Percentiles rank a stretch among this genome's conserved stretches.
These are phyloP conservation scores for Druon quercuslanigerum DNA, from an alignment of 1,140 invertebrate species.

Conservation along the genomic window DNA sequence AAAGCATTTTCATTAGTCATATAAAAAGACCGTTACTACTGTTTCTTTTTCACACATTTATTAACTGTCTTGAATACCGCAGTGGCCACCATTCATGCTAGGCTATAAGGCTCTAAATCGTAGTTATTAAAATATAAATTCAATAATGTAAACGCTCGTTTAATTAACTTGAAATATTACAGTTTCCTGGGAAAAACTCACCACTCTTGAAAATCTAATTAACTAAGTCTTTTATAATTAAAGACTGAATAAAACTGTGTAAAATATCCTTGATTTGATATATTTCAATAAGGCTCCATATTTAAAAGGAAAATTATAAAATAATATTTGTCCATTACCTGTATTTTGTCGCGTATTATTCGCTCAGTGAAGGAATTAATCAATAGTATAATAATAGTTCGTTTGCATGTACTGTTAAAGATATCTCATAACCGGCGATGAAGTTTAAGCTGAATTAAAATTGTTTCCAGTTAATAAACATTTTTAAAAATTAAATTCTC, in stretches of 20 bases:
- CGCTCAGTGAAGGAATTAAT: slow-evolving; percentile 11
- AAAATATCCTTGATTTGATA: no score
- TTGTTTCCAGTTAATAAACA: not conserved
- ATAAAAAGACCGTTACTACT: no score
- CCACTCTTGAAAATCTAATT: slow-evolving; percentile 22
- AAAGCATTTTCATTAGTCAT: no score
- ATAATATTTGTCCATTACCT: slow-evolving; percentile 5
- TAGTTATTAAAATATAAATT: slow-evolving; percentile 60
- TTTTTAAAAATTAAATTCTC: not conserved
- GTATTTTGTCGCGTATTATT: not conserved
- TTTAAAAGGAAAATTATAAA: not conserved
- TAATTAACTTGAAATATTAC: slow-evolving; percentile 59
- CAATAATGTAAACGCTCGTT: slow-evolving; percentile 53
- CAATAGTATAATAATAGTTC: slow-evolving; percentile 17
- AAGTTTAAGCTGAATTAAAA: slow-evolving; percentile 13
- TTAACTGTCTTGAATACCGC: no score
- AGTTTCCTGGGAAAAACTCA: not conserved
- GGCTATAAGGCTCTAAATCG: slow-evolving; percentile 48
- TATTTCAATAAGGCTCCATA: not conserved
- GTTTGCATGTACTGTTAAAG: slow-evolving; percentile 13
- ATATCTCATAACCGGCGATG: slow-evolving; percentile 4
- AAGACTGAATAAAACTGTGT: no score
- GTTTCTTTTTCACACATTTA: no score
- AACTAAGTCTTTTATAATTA: not conserved
- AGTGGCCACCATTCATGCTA: not conserved